Evolutionary conservation across 2,797 vertebrate species (phyloP), one percentile per base, ranked within the genome.

Genomic region (Falco novaeseelandiae): DNA sequence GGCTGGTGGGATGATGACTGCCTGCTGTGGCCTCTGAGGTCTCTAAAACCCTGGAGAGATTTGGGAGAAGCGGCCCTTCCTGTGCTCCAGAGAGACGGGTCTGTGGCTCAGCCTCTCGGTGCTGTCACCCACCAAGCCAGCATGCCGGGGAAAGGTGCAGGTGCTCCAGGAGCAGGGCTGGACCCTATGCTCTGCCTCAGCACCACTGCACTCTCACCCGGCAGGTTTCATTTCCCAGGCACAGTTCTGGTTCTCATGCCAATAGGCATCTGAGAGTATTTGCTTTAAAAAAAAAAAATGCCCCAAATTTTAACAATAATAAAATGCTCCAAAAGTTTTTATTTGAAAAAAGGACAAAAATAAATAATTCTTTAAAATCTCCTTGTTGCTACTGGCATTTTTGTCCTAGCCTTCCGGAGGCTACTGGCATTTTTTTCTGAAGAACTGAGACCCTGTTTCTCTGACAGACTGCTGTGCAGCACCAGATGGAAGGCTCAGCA

Each of bases 81-180:
- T 19, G 42, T 55, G 13, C 6, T 32, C 52, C 26, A 48, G 48
- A 46, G 27, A 67, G 22, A 57, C 0, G 1, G 9, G 6, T 22
- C 44, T 67, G n/a, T 67, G 29, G 14, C 42, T 74, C n/a, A 65
- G 79, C 34, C 5, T 23, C 23, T 44, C 46, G 34, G 19, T 40
- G 25, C 61, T 58, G 57, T 66, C 1, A 1, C 7, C 6, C 48
- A n/a, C 8, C 0, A 0, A 44, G 25, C 25, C 49, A 49, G 25
- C 32, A 34, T 0, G 6, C 69, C 70, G 52, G 12, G 23, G 46
- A 52, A 48, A 65, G 65, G 8, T 46, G 26, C 59, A 36, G 26
- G 34, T 52, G 62, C 22, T 54, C 26, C 38, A 23, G 27, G 30
- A 38, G 36, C 32, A 72, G 0, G 1, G 25, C 38, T 26, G 30